Evolutionary conservation across 2,797 vertebrate genomes (phyloP).

Genomic region (Aplochiton taeniatus): DNA sequence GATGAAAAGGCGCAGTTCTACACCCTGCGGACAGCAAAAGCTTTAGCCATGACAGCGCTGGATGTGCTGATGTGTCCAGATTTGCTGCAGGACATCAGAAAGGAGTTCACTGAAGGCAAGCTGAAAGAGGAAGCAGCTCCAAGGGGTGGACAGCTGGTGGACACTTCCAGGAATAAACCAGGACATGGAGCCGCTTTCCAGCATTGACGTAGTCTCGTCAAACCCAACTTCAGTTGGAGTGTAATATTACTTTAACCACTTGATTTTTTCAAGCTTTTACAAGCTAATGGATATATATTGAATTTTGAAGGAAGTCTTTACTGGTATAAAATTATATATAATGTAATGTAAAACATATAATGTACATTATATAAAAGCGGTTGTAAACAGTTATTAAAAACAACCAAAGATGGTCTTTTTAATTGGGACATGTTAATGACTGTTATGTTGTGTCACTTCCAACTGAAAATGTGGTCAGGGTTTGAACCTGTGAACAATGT

Average conservation of each 20-base stretch:
- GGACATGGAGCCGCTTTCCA: constrained; percentile 32
- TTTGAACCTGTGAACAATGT: too few relatives aligned
- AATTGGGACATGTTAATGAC: too few relatives aligned
- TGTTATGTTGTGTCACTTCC: too few relatives aligned
- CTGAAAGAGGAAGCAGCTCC: constrained; percentile 68
- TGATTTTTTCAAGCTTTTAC: too few relatives aligned
- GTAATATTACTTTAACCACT: too few relatives aligned
- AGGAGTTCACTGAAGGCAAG: constrained; percentile 77
- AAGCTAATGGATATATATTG: too few relatives aligned
- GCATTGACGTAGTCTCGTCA: constrained; percentile 22
- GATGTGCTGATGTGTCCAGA: constrained; percentile 82
- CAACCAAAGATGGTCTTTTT: too few relatives aligned
- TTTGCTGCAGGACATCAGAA: constrained; percentile 72
- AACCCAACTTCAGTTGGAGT: too few relatives aligned
- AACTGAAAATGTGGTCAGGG: too few relatives aligned
- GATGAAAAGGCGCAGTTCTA: constrained; percentile 83
- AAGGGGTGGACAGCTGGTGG: constrained; percentile 42
- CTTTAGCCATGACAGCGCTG: constrained; percentile 85
- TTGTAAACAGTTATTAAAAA: too few relatives aligned
- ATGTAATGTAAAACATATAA: neutral
- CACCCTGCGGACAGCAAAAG: constrained; percentile 81
- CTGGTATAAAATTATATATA: neutral
- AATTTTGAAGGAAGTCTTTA: neutral
- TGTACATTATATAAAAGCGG: neutral
- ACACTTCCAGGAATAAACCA: constrained; percentile 25